Percentiles rank a stretch among this genome's conserved stretches.
These are phyloP conservation scores for Tadarida brasiliensis DNA, from an alignment of 2,797 vertebrate genomes.

Conservation along the genomic window DNA sequence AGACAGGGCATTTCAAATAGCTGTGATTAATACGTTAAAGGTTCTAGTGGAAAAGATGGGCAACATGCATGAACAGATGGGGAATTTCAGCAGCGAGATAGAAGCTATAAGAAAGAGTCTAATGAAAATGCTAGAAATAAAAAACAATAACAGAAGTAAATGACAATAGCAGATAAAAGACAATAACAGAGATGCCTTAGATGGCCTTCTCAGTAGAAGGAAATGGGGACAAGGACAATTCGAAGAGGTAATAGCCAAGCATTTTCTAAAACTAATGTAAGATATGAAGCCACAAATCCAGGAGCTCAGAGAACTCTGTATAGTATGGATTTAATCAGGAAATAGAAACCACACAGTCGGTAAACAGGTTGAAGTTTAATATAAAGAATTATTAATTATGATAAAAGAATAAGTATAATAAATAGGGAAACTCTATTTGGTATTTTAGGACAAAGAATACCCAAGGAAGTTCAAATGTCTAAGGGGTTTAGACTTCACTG, in stretches of 20 bases:
- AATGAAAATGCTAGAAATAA: slow-evolving; percentile 1
- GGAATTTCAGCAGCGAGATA: not conserved
- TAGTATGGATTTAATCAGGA: not conserved
- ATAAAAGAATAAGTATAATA: not conserved
- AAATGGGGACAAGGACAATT: not conserved
- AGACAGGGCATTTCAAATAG: not conserved
- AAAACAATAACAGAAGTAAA: not conserved
- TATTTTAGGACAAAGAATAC: not conserved
- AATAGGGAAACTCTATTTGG: not conserved
- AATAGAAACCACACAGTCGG: not conserved
- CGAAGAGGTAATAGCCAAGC: not conserved
- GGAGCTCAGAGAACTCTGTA: not conserved
- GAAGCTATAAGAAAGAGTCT: not conserved
- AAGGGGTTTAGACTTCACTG: not conserved
- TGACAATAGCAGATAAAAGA: not conserved
- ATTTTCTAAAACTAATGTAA: not conserved
- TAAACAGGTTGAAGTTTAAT: not conserved
- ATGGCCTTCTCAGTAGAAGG: not conserved
- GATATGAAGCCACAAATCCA: not conserved
- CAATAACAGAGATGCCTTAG: not conserved
- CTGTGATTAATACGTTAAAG: not conserved
- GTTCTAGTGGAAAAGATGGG: not conserved
- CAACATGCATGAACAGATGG: not conserved
- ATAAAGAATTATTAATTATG: not conserved
- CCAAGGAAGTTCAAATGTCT: not conserved